Evolutionary conservation across 2,797 vertebrate genomes (phyloP), one percentile per base, ranked within the genome.

Genomic region (Neopelma chrysocephalum): DNA sequence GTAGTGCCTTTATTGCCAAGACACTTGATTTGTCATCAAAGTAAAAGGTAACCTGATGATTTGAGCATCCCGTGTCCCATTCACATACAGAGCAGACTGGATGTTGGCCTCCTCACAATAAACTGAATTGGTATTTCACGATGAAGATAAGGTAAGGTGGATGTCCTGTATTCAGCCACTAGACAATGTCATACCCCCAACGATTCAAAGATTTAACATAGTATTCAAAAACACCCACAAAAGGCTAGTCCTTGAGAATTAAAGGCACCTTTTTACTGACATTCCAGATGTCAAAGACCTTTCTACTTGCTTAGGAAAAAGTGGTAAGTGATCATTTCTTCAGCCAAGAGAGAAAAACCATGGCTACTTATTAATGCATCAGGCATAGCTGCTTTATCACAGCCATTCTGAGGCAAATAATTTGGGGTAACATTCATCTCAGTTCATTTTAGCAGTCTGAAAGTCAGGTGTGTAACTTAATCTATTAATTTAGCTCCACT

Each of bases 401-500:
- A 94, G 64, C 48, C 64, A 73, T 92, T 82, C 68, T 42, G 26
- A 91, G 64, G 69, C 75, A 95, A 91, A 92, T 82, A 80, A 87
- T 89, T 87, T 57, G 56, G 68, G 42, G 45, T 94, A 68, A 87
- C 58, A 87, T 77, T 82, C 51, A 73, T 82, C 51, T 80, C 64
- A 17, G 47, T 79, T 75, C 5, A 4, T 87, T 89, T 89, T 38
- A 91, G 64, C 36, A 85, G 75, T 72, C 50, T 58, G 69, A 82
- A 87, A 89, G 50, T 82, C 84, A 91, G 29, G 32, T 64, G 23
- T 73, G 21, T 89, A 93, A 82, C 62, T 78, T 89, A 87, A 89
- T 72, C 48, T 85, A 75, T 73, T 92, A 4, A 75, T 91, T 94
- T 87, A 77, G 16, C 77, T 85, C 16, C 34, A 34, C 32, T 82